Base-by-base conservation (phyloP, 2,888 invertebrate genomes). In the Perizoma flavofasciatum region DNA sequence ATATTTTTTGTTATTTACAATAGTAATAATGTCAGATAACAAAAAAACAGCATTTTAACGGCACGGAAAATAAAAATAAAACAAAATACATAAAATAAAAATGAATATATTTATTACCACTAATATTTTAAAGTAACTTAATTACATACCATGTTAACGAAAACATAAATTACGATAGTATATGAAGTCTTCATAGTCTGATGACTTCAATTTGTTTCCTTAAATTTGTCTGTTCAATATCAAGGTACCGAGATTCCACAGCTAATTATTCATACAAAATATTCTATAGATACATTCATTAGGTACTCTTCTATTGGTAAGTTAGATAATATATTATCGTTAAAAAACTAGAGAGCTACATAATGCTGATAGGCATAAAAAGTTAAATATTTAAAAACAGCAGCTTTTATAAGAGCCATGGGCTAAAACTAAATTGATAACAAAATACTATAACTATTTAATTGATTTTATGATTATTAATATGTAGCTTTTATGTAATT, bases 21-120 rank as follows among this genome's bases (percentile, higher is more conserved):
- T n/a, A 35, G 9, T 9, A 37, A 49, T 11, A 41, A 50, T 5
- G 9, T 11, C 32, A 48, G 40, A 49, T 33, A n/a, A 46, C 5
- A 56, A 59, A 63, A 46, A 59, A 61, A 49, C 59, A 44, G 33
- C 49, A n/a, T n/a, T n/a, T n/a, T 49, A 44, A 66, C 75, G 69
- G 62, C 81, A 86, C 79, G 82, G 58, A 83, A 88, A 77, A 80
- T 84, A 83, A 88, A 37, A 87, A 91, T 86, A 83, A 92, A 92
- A 89, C 86, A 83, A 89, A 88, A 85, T 71, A 83, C 75, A 81
- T 89, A 86, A 92, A 92, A 90, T 91, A 92, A 89, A 90, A 89
- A 88, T 88, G 89, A 88, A 89, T 92, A 92, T 92, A 92, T 91
- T 92, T 82, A 89, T 85, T 86, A 87, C 83, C 76, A 83, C 85